Conservation (phyloP, 2,888 invertebrate species). For the Lasioglossum figueresi region DNA sequence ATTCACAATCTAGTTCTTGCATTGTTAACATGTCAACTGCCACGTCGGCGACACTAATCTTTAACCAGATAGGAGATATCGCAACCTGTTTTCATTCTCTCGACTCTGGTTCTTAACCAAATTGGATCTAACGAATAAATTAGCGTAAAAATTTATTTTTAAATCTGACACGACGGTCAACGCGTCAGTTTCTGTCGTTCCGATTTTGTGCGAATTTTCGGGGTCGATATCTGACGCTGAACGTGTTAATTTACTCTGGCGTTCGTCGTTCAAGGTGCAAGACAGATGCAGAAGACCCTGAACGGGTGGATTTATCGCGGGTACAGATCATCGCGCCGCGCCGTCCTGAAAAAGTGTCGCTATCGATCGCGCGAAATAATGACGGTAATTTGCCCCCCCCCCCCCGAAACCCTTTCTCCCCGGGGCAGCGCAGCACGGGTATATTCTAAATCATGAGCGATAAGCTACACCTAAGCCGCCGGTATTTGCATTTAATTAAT, state of each 20-base stretch:
- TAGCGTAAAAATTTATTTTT: too few relatives aligned
- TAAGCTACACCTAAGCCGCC: constrained; percentile 47
- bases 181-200: too few relatives aligned
- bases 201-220: too few relatives aligned
- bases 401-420: neutral
- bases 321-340: neutral
- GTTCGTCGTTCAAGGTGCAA: neutral
- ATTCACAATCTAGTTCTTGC: too few relatives aligned
- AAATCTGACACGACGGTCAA: too few relatives aligned
- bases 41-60: too few relatives aligned
- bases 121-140: too few relatives aligned
- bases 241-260: neutral
- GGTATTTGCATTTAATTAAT: constrained; percentile 63
- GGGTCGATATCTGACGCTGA: neutral
- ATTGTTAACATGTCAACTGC: too few relatives aligned
- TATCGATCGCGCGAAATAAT: constrained; percentile 39
- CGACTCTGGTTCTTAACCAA: too few relatives aligned
- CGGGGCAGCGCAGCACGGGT: neutral
- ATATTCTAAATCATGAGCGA: constrained; percentile 56
- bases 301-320: neutral
- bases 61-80: too few relatives aligned
- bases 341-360: neutral
- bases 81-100: too few relatives aligned
- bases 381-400: constrained; percentile 45
- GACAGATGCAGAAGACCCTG: neutral